Evolutionary conservation across 2,888 invertebrate species (phyloP), one percentile per base, ranked within the genome.

Genomic region (Caenorhabditis angaria): DNA sequence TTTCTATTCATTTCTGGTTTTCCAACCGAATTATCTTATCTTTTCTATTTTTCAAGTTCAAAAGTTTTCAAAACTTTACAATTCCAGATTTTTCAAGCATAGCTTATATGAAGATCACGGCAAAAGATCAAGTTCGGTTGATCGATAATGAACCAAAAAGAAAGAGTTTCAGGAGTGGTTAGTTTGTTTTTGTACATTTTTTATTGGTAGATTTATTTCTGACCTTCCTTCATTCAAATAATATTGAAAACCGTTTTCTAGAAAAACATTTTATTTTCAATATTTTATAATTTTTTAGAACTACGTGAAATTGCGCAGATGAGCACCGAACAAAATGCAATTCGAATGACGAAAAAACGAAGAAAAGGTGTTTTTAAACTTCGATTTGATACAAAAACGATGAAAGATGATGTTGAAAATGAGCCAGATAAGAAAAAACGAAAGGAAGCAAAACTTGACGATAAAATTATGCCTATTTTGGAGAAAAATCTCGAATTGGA

Each of bases 401-500:
- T 41, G 8, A 41, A 41, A 41, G 41, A 41, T 3, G 41, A 41
- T 10, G 41, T 41, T 20, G 60, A 28, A 24, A 53, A 51, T 25
- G 51, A 41, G 22, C 29, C 25, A 50, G 58, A 58, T 55, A 35
- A 54, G 41, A 53, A 25, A 59, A 50, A 20, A 54, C 29, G 47
- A 60, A 29, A 54, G 29, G 47, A 57, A 4, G 35, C 10, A 51
- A 47, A 63, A 48, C 20, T 18, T 32, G 32, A 64, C 20, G 32
- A 32, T 5, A 32, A 10, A 8, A 10, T 32, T 5, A 32, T 10
- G 5, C 32, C 32, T 8, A 12, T 8, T 8, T 5, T 8, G 32
- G 41, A 41, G 14, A 18, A 41, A 14, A 41, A 3, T 12, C 41
- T n/a, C n/a, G n/a, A 41, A 41, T 0, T 25, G 25, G 59, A 41